Base-by-base conservation (phyloP, 2,888 invertebrate genomes). In the Copidosoma aretas region DNA sequence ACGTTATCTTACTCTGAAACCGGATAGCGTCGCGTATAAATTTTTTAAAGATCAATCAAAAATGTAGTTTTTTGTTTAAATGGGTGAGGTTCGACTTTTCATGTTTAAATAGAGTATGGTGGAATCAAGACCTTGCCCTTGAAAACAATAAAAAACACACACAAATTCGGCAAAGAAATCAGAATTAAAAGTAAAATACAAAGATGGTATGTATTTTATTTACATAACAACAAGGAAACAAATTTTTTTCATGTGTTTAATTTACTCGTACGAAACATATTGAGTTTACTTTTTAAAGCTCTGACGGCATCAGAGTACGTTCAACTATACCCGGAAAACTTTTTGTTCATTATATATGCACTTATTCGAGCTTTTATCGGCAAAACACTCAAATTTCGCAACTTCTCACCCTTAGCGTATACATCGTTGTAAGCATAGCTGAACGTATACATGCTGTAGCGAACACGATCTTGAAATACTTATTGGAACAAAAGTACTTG, bases 251-350 rank as follows among this genome's bases (percentile, higher is more conserved):
- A 8, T 46, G 3, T 15, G 4, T 46, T 46, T 46, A 17, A 17
- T 46, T 2, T 14, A 17, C 43, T 46, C 43, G 43, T 46, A 12
- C 17, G 17, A 46, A 46, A 46, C 43, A 24, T 22, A 17, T 22
- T 22, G 39, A 10, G 52, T 25, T 54, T 22, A 54, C 53, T 43
- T 22, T 54, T 52, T 21, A 62, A 43, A 52, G 39, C 60, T n/a
- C 32, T 51, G 32, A 17, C 17, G 19, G 21, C 21, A 21, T n/a
- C 39, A 21, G 19, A 22, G 61, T 62, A 24, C 53, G 24, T 54
- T 62, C 61, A 62, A 43, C 53, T 49, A 32, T 60, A n/a, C 53
- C 14, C 41, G 25, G 43, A 57, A 43, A 62, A 63, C 57, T 62
- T 61, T 53, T 22, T 43, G 41, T 53, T 53, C 39, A 53, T 53